Base-by-base conservation (phyloP, 2,888 invertebrate genomes). In the Caenorhabditis panamensis region DNA sequence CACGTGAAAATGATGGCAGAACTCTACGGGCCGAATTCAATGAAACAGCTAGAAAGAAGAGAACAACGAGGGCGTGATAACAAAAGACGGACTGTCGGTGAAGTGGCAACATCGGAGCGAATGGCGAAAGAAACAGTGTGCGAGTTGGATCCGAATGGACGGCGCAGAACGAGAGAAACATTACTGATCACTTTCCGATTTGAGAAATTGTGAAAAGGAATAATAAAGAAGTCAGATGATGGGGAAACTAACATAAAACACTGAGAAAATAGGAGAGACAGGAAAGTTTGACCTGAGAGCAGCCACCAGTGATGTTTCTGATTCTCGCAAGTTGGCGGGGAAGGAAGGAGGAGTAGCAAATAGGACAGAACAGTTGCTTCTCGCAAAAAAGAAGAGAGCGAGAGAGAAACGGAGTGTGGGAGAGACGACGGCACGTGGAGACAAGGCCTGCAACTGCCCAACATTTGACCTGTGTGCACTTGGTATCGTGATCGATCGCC, bases 391-490 rank as follows among this genome's bases (percentile, higher is more conserved):
- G 66, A 73, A 66, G 62, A 72, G 31, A 59, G 56, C 8, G 37
- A 4, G 31, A 41, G 61, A 54, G 62, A 62, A 56, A 41, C 62
- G 47, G 64, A 59, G 37, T 56, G 2, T 37, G 26, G 51, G 56
- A 56, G 72, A 72, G 36, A 28, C 64, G 28, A 24, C 36, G 36
- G 73, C 72, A 73, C 64, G 64, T 73, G 72, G 64, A 22, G 59
- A 51, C 51, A 58, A 58, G 41, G 41, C 49, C 66, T 73, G 66
- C 73, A 73, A 73, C 73, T 66, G 64, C 41, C 64, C 64, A 66
- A 28, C 73, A 66, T 73, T 72, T 73, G 73, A 73, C 73, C 73
- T 58, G 59, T 73, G 73, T 64, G 73, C 64, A 73, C 58, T 67
- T 47, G 56, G 51, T 59, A 66, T 59, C 75, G 66, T 75, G 66